Base-by-base conservation (phyloP, 2,113 vertebrate species). In the Montifringilla adamsi region DNA sequence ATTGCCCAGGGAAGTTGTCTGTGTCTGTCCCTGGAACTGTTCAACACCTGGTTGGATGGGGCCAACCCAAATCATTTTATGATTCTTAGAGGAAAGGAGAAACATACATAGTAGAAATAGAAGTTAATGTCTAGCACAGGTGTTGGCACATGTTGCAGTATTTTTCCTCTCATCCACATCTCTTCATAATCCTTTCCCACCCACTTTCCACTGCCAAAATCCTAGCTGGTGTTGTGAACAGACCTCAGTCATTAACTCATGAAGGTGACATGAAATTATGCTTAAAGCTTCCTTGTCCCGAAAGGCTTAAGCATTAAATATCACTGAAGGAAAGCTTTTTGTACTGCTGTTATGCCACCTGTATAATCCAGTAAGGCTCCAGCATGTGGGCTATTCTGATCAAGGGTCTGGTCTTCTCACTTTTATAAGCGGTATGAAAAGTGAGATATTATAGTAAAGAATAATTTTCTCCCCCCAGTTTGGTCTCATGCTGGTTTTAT, bases 231-330 rank as follows among this genome's bases (percentile, higher is more conserved):
- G 23, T 6, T 68, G 28, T 56, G 50, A 66, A 49, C 13, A 79
- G 31, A 66, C 7, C 16, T 59, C 37, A 75, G 1, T 23, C 20
- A 15, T 58, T 70, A n/a, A 3, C 4, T 2, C 3, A 9, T 0
- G 0, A 33, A 84, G 11, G 7, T 1, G 1, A 31, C 10, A 19
- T 41, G 30, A 86, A 88, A 74, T 66, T 30, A 27, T 80, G 13
- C 23, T 5, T 10, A 41, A 20, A 33, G n/a, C 4, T 63, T 86
- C 11, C 35, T 23, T 80, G 13, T 70, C 8, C 9, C 16, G 24
- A 80, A 30, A 53, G 23, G 2, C 18, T 85, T 35, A 56, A 14
- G 11, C 24, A 41, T 30, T 52, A 68, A 72, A 18, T 7, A 4
- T 37, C 14, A 35, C 19, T 56, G 58, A 56, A 87, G 31, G 5